Conservation (phyloP, 2,888 invertebrate genomes). For the Timema cristinae region DNA sequence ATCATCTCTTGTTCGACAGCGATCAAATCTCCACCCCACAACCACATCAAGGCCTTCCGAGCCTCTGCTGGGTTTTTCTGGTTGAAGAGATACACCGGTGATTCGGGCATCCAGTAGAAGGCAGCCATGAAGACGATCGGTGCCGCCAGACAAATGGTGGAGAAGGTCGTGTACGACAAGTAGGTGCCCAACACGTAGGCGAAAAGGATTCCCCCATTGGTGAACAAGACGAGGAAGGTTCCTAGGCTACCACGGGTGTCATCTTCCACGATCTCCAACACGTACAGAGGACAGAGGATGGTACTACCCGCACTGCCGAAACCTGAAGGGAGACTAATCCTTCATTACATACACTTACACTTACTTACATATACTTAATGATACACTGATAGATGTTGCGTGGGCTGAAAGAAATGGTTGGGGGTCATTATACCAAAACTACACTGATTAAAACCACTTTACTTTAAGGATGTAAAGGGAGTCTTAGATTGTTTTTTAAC, state of each 20-base stretch:
- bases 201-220: slow-evolving; percentile 47
- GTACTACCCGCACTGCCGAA: slow-evolving; percentile 53
- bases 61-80: slow-evolving; percentile 47
- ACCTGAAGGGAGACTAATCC: slow-evolving; percentile 37
- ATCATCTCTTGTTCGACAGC: slow-evolving; percentile 39
- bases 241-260: slow-evolving; percentile 57
- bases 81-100: slow-evolving; percentile 53
- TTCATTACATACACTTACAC: too few species aligned
- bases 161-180: slow-evolving; percentile 49
- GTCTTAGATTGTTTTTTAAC: too few species aligned
- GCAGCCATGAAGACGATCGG: slow-evolving; percentile 48
- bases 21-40: slow-evolving; percentile 37
- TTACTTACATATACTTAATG: too few species aligned
- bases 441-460: too few species aligned
- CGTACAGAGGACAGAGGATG: slow-evolving; percentile 56
- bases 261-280: slow-evolving; percentile 59
- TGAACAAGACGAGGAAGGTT: slow-evolving; percentile 49
- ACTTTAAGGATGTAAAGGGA: too few species aligned
- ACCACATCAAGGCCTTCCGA: slow-evolving; percentile 38
- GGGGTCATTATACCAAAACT: too few species aligned
- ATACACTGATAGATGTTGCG: too few species aligned
- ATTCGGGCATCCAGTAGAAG: slow-evolving; percentile 56
- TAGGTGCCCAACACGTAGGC: slow-evolving; percentile 50
- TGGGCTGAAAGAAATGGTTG: too few species aligned
- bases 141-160: slow-evolving; percentile 50